Evolutionary conservation across 2,888 invertebrate genomes (phyloP).

Genomic region (Ptilodon capucinus): DNA sequence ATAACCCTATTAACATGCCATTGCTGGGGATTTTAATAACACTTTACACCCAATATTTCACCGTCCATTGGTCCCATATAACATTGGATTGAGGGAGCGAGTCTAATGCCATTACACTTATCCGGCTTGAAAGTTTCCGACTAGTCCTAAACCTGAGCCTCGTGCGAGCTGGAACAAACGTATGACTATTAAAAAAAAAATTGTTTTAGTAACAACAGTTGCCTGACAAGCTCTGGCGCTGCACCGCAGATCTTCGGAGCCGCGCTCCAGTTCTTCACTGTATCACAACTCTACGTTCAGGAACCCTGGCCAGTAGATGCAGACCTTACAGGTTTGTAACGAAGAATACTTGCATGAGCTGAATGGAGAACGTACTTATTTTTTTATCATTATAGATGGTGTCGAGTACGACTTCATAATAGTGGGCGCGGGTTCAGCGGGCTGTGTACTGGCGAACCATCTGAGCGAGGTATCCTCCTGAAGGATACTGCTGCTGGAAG

Average conservation of each 20-base stretch:
- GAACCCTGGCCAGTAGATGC: background rate
- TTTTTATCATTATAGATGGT: conserved; percentile 18
- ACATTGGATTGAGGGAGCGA: too few relatives aligned
- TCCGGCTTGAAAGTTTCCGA: too few relatives aligned
- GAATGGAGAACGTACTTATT: too few relatives aligned
- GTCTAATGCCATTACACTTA: too few relatives aligned
- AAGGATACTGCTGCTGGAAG: conserved; percentile 29
- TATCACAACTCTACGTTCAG: background rate
- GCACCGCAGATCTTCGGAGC: background rate
- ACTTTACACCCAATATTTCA: too few relatives aligned
- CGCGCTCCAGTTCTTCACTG: background rate
- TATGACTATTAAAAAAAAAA: too few relatives aligned
- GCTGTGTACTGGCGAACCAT: conserved; percentile 82
- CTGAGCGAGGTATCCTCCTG: conserved; percentile 57
- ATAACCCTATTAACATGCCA: too few relatives aligned
- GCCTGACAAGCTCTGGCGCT: background rate
- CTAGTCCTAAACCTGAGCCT: too few relatives aligned
- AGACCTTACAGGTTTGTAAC: background rate
- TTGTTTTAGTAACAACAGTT: background rate
- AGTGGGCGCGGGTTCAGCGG: conserved; percentile 47
- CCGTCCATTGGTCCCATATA: too few relatives aligned
- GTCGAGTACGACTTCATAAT: conserved; percentile 73
- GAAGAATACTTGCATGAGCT: too few relatives aligned
- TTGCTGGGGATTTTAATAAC: too few relatives aligned
- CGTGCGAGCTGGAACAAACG: too few relatives aligned